Percentiles rank a stretch among this genome's conserved stretches.
Evolutionary conservation across 2,113 vertebrate genomes (phyloP).

Genomic region (Erythrocebus patas): DNA sequence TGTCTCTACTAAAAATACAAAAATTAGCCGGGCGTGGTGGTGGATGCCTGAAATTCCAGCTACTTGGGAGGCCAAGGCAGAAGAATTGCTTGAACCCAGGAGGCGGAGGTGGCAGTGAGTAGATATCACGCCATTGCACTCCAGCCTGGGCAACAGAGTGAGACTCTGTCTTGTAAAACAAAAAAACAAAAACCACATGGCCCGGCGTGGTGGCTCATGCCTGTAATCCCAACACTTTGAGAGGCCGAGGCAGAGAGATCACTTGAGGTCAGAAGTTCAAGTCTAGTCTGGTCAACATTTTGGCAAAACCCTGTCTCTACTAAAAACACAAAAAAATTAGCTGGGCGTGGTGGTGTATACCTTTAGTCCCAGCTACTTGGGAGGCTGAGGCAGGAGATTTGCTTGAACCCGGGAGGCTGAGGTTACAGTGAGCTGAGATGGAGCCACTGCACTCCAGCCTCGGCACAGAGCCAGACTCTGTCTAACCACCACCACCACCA

Average conservation of each 20-base stretch:
- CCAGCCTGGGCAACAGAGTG: too few species aligned
- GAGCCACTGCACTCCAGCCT: not conserved
- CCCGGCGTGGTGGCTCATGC: not conserved
- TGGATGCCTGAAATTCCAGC: too few species aligned
- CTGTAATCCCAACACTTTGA: not conserved
- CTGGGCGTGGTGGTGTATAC: rapidly evolving
- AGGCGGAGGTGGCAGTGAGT: too few species aligned
- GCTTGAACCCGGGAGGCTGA: not conserved
- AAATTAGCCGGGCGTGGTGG: too few species aligned
- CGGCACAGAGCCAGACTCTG: not conserved
- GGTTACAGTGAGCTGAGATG: not conserved
- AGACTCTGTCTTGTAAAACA: too few species aligned
- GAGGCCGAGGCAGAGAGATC: not conserved
- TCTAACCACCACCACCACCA: not conserved
- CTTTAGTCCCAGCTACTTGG: not conserved
- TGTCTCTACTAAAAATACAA: too few species aligned
- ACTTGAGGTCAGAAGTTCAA: not conserved
- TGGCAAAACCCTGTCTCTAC: not conserved
- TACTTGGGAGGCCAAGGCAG: too few species aligned
- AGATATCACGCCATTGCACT: too few species aligned
- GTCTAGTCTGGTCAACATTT: not conserved
- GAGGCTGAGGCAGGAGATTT: not conserved
- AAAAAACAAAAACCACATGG: not conserved
- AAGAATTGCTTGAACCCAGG: too few species aligned
- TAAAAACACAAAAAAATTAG: not conserved